These are phyloP conservation scores for Halocynthia roretzi DNA, from an alignment of 23 tunicate species.

Conservation along the genomic window DNA sequence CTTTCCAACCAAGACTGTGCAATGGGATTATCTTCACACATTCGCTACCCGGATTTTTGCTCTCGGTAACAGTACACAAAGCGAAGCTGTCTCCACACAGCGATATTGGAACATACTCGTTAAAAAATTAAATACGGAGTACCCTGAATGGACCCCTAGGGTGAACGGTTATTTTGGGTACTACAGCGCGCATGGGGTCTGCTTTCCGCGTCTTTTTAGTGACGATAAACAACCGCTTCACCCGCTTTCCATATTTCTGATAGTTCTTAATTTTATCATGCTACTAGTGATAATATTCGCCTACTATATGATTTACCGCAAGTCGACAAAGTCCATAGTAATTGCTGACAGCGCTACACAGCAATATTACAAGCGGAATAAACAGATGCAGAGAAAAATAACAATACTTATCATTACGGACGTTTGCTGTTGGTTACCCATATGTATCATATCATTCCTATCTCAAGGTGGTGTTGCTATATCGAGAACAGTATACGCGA, in stretches of 20 bases:
- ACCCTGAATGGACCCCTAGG: not conserved
- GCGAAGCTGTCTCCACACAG: not conserved
- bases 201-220: constrained; percentile 29
- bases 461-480: not conserved
- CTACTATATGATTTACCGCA: constrained; percentile 8
- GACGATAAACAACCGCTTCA: constrained; percentile 1
- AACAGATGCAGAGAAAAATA: not conserved
- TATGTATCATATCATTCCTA: constrained; percentile 3
- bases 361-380: not conserved
- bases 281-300: not conserved
- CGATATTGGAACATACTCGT: not conserved
- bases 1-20: constrained; percentile 21
- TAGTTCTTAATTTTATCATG: not conserved
- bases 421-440: constrained; percentile 13
- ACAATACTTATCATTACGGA: constrained; percentile 1
- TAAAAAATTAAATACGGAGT: not conserved
- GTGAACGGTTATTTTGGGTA: constrained; percentile 23
- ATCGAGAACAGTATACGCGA: not conserved
- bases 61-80: not conserved
- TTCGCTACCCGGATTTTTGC: constrained; percentile 24
- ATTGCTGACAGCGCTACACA: not conserved
- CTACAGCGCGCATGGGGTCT: constrained; percentile 41
- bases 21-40: constrained; percentile 3
- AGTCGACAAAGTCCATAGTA: not conserved
- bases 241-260: not conserved